Evolutionary conservation across 2,797 vertebrate genomes (phyloP), one percentile per base, ranked within the genome.

Genomic region (Ficedula albicollis): DNA sequence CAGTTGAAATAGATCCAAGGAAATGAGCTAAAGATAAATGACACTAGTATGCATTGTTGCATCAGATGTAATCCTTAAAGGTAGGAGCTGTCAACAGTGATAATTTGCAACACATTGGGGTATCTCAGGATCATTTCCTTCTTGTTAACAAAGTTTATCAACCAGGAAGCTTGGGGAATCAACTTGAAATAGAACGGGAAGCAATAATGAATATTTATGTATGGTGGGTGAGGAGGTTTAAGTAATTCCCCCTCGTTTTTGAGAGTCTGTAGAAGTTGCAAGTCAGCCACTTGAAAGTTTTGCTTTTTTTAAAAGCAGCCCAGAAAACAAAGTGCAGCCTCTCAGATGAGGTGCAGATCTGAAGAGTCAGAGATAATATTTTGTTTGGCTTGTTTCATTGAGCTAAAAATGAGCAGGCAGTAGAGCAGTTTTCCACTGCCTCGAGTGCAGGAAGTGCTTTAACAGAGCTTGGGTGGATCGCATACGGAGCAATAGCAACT

Each of bases 1-100:
- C 89, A 87, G 95, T 92, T 97, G 97, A 97, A 97, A 95, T 81
- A 95, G 89, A 95, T 93, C 96, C 97, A 97, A 94, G 97, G 84
- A 98, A 98, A 98, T 97, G 97, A 97, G 96, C 89, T 92, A 89
- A 97, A 98, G 97, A 97, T 97, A 97, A 97, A 98, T 97, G 88
- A 95, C 34, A 58, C 70, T 56, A 82, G 86, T 91, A 86, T 94
- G 93, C 75, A 34, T 95, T 95, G 86, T 94, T 90, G 93, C 94
- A 85, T 98, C 96, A 96, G 94, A 96, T 97, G 73, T 52, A 95
- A 97, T 96, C 96, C 87, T 97, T 97, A 94, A 93, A 94, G 8
- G 43, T 17, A 96, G 94, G 87, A 89, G 80, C 93, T 95, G 91
- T 93, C 92, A 87, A 34, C 91, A 87, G 48, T 78, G 79, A 60